Evolutionary conservation across 2,888 invertebrate genomes (phyloP).

Genomic region (Lithophane semibrunnea): DNA sequence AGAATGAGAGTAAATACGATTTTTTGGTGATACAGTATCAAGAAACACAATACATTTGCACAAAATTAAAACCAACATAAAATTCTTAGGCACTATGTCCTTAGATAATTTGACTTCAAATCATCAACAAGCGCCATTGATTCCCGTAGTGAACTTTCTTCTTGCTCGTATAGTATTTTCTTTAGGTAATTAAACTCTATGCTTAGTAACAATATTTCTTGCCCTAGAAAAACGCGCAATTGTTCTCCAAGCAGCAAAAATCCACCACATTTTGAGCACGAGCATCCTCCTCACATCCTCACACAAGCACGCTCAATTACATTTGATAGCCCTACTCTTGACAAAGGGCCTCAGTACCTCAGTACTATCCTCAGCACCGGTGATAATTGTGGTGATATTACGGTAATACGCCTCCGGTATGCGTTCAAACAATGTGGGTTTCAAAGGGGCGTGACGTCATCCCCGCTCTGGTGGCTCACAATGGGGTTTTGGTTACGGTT

Average conservation of each 20-base stretch:
- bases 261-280: not conserved
- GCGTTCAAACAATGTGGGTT: conserved; percentile 54
- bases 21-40: not conserved
- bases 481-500: conserved; percentile 50
- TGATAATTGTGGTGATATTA: conserved; percentile 57
- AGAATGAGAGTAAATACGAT: not conserved
- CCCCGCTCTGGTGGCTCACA: conserved; percentile 40
- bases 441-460: conserved; percentile 51
- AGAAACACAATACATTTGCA: not conserved
- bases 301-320: not conserved
- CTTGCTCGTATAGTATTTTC: not conserved
- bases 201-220: not conserved
- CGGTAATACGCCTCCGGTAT: conserved; percentile 53
- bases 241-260: not conserved
- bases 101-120: not conserved
- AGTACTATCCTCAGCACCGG: conserved; percentile 26
- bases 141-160: not conserved
- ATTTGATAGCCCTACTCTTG: conserved; percentile 19
- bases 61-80: not conserved
- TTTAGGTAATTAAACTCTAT: not conserved
- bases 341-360: conserved; percentile 32
- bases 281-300: not conserved
- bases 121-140: not conserved
- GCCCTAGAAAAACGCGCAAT: not conserved
- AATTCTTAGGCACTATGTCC: not conserved